Evolutionary conservation across 2,113 vertebrate species (phyloP).

Genomic region (Perccottus glenii): DNA sequence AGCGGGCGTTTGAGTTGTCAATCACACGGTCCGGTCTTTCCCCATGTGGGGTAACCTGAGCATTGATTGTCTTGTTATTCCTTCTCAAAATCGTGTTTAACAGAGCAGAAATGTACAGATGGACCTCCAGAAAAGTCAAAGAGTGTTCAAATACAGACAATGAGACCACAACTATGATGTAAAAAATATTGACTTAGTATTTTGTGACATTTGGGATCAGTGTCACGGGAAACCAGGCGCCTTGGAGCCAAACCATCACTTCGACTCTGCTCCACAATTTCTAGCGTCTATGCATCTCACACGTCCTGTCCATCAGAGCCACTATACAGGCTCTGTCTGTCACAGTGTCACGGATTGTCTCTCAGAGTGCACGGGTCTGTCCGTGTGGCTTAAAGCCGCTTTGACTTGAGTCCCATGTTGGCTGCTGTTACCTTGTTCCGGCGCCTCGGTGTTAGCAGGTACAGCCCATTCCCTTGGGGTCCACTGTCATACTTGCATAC

Average conservation of each 20-base stretch:
- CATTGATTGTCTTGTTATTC: slow-evolving; percentile 3
- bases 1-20: background rate
- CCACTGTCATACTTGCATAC: slow-evolving; percentile 20
- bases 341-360: slow-evolving; percentile 25
- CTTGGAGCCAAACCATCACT: background rate
- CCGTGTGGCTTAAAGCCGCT: slow-evolving; percentile 12
- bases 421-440: slow-evolving; percentile 60
- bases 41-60: slow-evolving; percentile 8
- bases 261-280: background rate
- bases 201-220: background rate
- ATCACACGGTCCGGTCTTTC: background rate
- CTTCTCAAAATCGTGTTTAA: background rate
- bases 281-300: background rate
- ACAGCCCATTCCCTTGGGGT: slow-evolving; percentile 40
- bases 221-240: background rate
- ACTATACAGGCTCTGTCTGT: slow-evolving; percentile 3
- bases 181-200: slow-evolving; percentile 8
- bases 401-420: slow-evolving; percentile 25
- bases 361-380: slow-evolving; percentile 10
- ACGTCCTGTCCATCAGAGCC: too few species aligned
- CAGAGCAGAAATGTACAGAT: background rate
- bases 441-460: slow-evolving; percentile 64
- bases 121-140: slow-evolving; percentile 3
- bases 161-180: slow-evolving; percentile 1
- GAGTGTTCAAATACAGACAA: slow-evolving; percentile 2